Evolutionary conservation across 2,888 invertebrate species (phyloP).

Genomic region (Poecilus cupreus): DNA sequence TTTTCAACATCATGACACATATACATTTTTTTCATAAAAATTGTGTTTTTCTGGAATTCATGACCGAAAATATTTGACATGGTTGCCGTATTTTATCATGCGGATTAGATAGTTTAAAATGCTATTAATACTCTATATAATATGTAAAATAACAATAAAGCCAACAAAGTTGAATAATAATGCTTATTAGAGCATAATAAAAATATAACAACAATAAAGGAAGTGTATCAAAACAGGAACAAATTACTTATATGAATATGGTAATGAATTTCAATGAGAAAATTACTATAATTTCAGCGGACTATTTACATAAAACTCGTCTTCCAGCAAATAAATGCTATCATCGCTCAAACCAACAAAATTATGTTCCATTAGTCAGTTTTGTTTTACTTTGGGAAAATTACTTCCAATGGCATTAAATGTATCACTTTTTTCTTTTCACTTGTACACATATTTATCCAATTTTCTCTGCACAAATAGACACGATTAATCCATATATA

Average conservation of each 20-base stretch:
- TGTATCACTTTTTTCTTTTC: conserved; percentile 2
- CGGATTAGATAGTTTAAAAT: conserved; percentile 20
- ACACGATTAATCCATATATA: too few relatives aligned
- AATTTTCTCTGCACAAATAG: conserved; percentile 3
- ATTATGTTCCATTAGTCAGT: conserved; percentile 39
- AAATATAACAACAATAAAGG: conserved; percentile 51
- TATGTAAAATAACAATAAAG: conserved; percentile 30
- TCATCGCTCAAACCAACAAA: conserved; percentile 45
- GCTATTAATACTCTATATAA: conserved; percentile 35
- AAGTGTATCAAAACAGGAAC: conserved; percentile 52
- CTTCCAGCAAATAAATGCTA: conserved; percentile 49
- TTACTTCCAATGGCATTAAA: conserved; percentile 9
- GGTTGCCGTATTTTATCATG: neutral
- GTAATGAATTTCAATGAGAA: conserved; percentile 51
- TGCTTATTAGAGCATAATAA: conserved; percentile 53
- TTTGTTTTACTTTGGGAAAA: conserved; percentile 18
- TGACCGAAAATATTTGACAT: conserved; percentile 2
- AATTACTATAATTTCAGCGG: conserved; percentile 48
- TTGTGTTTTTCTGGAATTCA: neutral
- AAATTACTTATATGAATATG: conserved; percentile 55
- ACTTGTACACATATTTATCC: neutral
- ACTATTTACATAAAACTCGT: conserved; percentile 51
- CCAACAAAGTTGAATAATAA: conserved; percentile 31
- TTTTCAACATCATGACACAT: neutral
- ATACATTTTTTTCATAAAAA: too few relatives aligned